These are phyloP conservation scores for Nanorana parkeri DNA, from an alignment of 2,113 vertebrate species.

Conservation along the genomic window DNA sequence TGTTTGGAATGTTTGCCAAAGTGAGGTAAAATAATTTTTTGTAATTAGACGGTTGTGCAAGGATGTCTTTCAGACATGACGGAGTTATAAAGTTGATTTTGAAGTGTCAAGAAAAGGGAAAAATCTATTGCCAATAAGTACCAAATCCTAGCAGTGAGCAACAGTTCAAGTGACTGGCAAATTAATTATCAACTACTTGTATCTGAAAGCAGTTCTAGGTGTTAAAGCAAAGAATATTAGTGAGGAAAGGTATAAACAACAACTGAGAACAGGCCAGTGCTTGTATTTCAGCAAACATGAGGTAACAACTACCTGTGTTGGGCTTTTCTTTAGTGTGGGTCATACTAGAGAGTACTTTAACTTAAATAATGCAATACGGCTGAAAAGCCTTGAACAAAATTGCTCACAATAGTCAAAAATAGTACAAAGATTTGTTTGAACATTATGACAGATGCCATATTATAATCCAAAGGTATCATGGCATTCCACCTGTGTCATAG, in stretches of 20 bases:
- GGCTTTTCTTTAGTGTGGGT: background rate
- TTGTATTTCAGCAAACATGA: too few relatives aligned
- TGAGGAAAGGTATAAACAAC: too few relatives aligned
- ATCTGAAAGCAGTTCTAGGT: background rate
- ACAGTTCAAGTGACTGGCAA: background rate
- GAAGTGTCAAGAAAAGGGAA: background rate
- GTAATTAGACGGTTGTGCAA: constrained; percentile 88
- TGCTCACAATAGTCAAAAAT: background rate
- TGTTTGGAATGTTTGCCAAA: constrained; percentile 96
- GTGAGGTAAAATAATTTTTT: constrained; percentile 93
- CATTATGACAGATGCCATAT: background rate
- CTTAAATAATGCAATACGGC: too few relatives aligned
- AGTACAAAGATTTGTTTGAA: background rate
- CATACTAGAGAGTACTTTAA: background rate
- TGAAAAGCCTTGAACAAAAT: background rate
- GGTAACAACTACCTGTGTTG: background rate
- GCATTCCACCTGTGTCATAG: background rate
- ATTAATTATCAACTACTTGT: background rate
- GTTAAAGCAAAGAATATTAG: background rate
- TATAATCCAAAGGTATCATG: background rate
- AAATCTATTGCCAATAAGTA: constrained; percentile 3
- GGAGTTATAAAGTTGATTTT: constrained; percentile 76
- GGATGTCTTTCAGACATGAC: constrained; percentile 87
- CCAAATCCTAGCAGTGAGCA: background rate
- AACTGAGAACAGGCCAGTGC: too few relatives aligned